Base-by-base conservation (phyloP, 2,797 vertebrate species). In the Halcyon badia region DNA sequence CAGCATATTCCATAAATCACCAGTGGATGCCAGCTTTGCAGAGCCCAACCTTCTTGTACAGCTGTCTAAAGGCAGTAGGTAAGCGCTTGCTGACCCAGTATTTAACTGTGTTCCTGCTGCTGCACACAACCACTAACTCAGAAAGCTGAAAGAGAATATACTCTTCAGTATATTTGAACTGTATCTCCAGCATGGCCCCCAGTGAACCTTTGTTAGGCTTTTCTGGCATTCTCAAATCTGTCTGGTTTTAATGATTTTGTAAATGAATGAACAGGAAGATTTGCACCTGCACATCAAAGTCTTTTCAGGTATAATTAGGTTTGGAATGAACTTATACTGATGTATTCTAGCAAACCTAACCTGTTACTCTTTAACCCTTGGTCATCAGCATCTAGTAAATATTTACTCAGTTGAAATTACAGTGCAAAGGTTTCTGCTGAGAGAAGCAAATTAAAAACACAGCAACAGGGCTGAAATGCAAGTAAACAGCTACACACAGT, bases 391-490 rank as follows among this genome's bases (percentile, higher is more conserved):
- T 52, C 79, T 81, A 78, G 79, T 70, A 96, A 98, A 97, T 96
- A 97, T 97, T 96, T 97, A 92, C 77, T 33, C 72, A 96, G 75
- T 21, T 87, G 81, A 94, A 94, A 86, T 70, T 80, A 82, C 16
- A 97, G 96, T 97, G 87, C 97, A 98, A 98, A 98, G 97, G 92
- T 97, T 97, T 91, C 86, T 95, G 89, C 70, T 72, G 92, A 96
- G 60, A 79, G 22, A 80, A 91, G 49, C 44, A 87, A 89, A 87
- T 76, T 31, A 22, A 66, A 80, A 60, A 89, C 25, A 79, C 20
- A 46, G 51, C 82, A 66, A 28, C 30, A 80, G 66, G 44, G 48
- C 31, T 46, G 60, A 91, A 92, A 82, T 10, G 12, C 61, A 72
- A 93, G 70, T 17, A 10, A 89, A 60, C 24, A 87, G 57, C n/a